Evolutionary conservation across 2,113 vertebrate genomes (phyloP).

Genomic region (Takifugu bimaculatus): DNA sequence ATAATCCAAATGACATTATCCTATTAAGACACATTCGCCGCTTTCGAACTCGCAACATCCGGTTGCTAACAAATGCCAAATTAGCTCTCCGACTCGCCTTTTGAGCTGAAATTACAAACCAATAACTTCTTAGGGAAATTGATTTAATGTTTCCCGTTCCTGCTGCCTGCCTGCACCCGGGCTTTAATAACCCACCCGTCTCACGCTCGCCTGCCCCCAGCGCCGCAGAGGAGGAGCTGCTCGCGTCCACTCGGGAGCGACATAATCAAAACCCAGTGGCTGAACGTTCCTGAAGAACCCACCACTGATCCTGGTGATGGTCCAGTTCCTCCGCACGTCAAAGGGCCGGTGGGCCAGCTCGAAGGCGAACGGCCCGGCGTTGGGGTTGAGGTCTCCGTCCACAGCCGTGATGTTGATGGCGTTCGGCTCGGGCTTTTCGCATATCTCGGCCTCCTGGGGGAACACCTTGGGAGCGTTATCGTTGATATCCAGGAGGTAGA

Average conservation of each 20-base stretch:
- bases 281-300: constrained; percentile 29
- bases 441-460: constrained; percentile 89
- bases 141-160: no score
- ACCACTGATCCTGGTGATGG: constrained; percentile 91
- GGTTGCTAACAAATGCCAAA: constrained; percentile 40
- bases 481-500: constrained; percentile 91
- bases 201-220: no score
- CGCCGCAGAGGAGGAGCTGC: no score
- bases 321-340: constrained; percentile 92
- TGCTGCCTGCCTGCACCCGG: no score
- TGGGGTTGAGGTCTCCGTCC: constrained; percentile 91
- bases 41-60: constrained; percentile 40
- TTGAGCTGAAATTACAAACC: constrained; percentile 60
- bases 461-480: constrained; percentile 93
- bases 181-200: no score
- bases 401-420: constrained; percentile 95
- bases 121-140: constrained; percentile 34
- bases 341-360: constrained; percentile 84
- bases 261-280: no score
- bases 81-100: constrained; percentile 20
- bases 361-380: constrained; percentile 94
- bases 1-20: constrained; percentile 69
- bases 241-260: no score
- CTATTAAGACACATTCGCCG: constrained; percentile 65
- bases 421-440: constrained; percentile 90